Base-by-base conservation (phyloP, 2,797 vertebrate species). In the Geotrypetes seraphini region DNA sequence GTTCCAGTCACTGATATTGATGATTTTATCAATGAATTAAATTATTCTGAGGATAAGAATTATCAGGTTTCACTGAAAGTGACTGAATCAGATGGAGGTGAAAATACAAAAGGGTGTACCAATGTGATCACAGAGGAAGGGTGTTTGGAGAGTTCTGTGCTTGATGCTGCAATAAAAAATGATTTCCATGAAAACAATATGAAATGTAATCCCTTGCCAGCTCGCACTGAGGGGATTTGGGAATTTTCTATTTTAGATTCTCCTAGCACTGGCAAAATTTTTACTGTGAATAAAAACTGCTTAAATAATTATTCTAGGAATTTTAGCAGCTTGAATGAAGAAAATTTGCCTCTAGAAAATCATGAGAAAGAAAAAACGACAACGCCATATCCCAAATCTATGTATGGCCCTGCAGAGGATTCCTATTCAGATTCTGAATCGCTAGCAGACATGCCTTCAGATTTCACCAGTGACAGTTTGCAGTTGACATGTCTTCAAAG, bases 301-400 rank as follows among this genome's bases (percentile, higher is more conserved):
- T 35, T 90, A 36, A 83, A 71, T 59, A 88, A 60, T 66, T 91
- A 90, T 50, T 90, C 84, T 15, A 71, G 83, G 43, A 86, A 87
- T 54, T 69, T 84, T 17, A 86, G 75, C 58, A 71, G 46, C 36
- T 53, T 80, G 12, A 68, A 56, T 1, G 70, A 84, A 41, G 81
- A 78, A 7, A 63, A 58, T 7, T 22, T 43, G 12, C 53, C 53
- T 22, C 21, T 49, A 22, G 52, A 57, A 1, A 71, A 50, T 21
- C 39, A 32, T 16, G 41, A 52, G 1, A 36, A 47, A 46, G 30
- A 20, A 11, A 58, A 69, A 11, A 64, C 28, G 7, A 31, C 39
- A 0, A 50, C 67, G 6, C 27, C 20, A 0, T 38, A 39, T 8
- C 70, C 64, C 8, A 71, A 73, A 7, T 71, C 61, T 4, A 85